Base-by-base conservation (phyloP, 2,113 vertebrate species). In the Tautogolabrus adspersus region DNA sequence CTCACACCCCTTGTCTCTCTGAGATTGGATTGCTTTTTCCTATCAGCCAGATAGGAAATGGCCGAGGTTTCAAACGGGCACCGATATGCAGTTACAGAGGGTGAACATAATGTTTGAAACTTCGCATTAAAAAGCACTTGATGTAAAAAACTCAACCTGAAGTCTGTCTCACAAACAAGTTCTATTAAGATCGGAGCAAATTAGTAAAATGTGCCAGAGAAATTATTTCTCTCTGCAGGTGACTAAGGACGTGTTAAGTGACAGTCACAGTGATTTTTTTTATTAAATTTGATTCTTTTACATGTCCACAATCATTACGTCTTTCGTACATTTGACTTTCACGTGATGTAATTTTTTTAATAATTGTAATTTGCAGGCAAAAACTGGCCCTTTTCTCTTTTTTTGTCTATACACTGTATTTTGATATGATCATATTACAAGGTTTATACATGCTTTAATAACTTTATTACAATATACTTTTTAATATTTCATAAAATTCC, bases 21-120 rank as follows among this genome's bases (percentile, higher is more conserved):
- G 82, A 90, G 89, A 91, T 89, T 90, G 68, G 74, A 88, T 86
- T 84, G 60, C 76, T 80, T 77, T 79, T 52, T 11, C 64, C 81
- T 54, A 70, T 86, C 77, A 77, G 64, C 61, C 10, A 40, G 80
- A 82, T 58, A 64, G 77, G 63, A 80, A 85, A 85, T 81, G 66
- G 58, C 57, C 61, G 84, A 78, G 66, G 78, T 82, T 76, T 84
- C 66, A 83, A 82, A 79, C 51, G 65, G 62, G 75, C 74, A 56
- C 47, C 51, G 74, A 55, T 73, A 51, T 61, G 34, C 62, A 79
- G 72, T 74, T 86, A 22, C 52, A 65, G 76, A 46, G 60, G 51
- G 21, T 66, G 64, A 30, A 52, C 8, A 62, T 40, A 70, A 54
- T 60, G 34, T 42, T 23, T 55, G 64, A 81, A 65, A 70, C 40